These are phyloP conservation scores for Potorous gilbertii DNA, from an alignment of 2,797 vertebrate species.

Conservation along the genomic window DNA sequence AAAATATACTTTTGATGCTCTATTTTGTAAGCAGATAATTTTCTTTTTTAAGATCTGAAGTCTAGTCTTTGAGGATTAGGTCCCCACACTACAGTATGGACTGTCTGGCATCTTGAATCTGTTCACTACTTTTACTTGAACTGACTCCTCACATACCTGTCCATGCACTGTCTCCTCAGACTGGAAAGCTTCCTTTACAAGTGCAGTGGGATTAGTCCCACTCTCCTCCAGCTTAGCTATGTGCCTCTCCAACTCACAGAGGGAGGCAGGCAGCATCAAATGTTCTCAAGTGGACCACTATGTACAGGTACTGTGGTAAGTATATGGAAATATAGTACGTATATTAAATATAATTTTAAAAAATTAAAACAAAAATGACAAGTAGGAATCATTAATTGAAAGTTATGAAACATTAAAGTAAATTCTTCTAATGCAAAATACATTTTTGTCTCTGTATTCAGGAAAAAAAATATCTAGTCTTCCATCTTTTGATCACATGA, in stretches of 20 bases:
- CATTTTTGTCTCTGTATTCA: not conserved
- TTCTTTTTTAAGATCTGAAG: not conserved
- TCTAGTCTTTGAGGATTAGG: not conserved
- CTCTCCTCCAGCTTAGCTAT: slow-evolving; percentile 32
- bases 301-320: not conserved
- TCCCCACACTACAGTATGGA: not conserved
- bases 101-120: not conserved
- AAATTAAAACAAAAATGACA: not conserved
- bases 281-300: slow-evolving; percentile 26
- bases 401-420: not conserved
- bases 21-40: not conserved
- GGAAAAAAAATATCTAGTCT: no score
- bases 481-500: not conserved
- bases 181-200: not conserved
- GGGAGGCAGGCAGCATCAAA: slow-evolving; percentile 12
- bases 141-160: slow-evolving; percentile 20
- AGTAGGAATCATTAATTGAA: not conserved
- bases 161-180: not conserved
- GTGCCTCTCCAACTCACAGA: slow-evolving; percentile 62
- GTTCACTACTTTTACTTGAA: not conserved
- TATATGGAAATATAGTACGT: not conserved
- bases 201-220: not conserved
- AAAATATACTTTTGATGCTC: not conserved
- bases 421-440: not conserved
- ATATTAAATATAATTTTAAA: not conserved